These are phyloP conservation scores for Coreoperca whiteheadi DNA, from an alignment of 2,113 vertebrate genomes.

Conservation along the genomic window DNA sequence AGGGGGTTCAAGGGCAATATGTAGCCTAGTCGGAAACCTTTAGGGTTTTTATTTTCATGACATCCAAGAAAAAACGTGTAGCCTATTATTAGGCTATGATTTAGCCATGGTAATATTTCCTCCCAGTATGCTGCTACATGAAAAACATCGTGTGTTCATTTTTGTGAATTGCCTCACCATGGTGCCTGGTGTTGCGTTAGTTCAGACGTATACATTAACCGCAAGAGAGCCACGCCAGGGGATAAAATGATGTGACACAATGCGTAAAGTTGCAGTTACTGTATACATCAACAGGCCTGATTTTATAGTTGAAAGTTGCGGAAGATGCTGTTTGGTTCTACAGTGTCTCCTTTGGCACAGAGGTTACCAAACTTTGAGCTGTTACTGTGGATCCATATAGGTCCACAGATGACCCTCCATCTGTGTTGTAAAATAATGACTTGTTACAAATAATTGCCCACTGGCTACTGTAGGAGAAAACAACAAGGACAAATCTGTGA, in stretches of 20 bases:
- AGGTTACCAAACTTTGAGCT: slow-evolving; percentile 1
- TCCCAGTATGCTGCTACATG: slow-evolving; percentile 15
- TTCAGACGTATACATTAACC: slow-evolving; percentile 17
- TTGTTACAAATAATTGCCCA: slow-evolving; percentile 1
- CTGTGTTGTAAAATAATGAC: slow-evolving; percentile 14
- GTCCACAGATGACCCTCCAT: neutral
- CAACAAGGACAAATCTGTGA: slow-evolving; percentile 9
- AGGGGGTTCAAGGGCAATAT: neutral
- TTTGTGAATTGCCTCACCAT: slow-evolving; percentile 22
- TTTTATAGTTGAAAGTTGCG: neutral
- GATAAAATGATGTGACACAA: slow-evolving; percentile 48
- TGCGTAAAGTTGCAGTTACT: slow-evolving; percentile 23
- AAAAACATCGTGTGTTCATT: slow-evolving; percentile 18
- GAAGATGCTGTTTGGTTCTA: neutral
- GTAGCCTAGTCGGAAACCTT: neutral
- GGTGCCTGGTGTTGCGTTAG: slow-evolving; percentile 1
- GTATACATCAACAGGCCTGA: slow-evolving; percentile 27
- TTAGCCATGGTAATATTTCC: slow-evolving; percentile 24
- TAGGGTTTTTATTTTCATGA: neutral
- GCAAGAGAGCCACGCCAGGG: neutral
- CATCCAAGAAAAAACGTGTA: neutral
- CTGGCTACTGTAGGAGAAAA: neutral
- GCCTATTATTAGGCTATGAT: slow-evolving; percentile 10
- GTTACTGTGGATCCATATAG: neutral
- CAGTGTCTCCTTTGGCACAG: neutral